A percentile compares a stretch with the other conserved stretches of the same genome.
Conservation (phyloP, 2,888 invertebrate species). For the Strigamia transsilvanica region DNA sequence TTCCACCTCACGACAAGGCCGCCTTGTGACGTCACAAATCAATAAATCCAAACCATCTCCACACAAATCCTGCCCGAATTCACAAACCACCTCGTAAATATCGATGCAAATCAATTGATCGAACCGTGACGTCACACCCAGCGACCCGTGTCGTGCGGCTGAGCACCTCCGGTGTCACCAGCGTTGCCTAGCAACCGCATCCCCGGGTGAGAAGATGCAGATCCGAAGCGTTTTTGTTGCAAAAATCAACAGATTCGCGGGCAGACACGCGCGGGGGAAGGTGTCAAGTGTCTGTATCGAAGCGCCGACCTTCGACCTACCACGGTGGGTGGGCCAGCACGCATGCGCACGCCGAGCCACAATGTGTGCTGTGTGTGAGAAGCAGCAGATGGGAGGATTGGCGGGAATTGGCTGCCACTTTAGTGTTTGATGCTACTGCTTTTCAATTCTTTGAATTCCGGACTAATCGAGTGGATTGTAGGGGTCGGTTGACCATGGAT, state of each 20-base stretch:
- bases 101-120: no score
- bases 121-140: no score
- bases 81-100: no score
- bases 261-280: no score
- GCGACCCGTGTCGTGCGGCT: no score
- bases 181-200: no score
- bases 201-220: no score
- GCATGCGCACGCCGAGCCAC: not conserved
- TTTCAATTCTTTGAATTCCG: not conserved
- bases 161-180: no score
- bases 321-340: not conserved
- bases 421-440: constrained; percentile 10
- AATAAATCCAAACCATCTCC: not conserved
- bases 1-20: not conserved
- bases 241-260: no score
- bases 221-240: no score
- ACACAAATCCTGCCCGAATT: no score
- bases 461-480: not conserved
- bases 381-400: constrained; percentile 13
- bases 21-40: not conserved
- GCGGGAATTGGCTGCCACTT: constrained; percentile 1
- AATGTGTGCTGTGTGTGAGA: constrained; percentile 13
- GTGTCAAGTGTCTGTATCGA: no score
- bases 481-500: constrained; percentile 5
- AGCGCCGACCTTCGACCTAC: not conserved